These are phyloP conservation scores for Sarcophaga bullata DNA, from an alignment of 1,140 invertebrate genomes.

Conservation along the genomic window DNA sequence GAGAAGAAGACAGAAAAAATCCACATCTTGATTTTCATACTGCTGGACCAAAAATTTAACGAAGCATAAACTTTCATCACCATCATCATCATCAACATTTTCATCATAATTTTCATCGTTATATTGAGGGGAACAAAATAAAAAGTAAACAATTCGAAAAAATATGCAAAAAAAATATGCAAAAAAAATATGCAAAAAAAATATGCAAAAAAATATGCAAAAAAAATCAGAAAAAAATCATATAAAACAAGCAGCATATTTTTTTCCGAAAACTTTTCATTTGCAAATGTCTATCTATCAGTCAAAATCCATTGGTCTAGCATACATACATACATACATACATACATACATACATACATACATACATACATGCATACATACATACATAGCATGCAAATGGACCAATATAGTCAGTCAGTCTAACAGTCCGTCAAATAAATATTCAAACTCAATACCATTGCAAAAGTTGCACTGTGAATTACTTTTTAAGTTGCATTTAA, in stretches of 20 bases:
- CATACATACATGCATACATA: no score
- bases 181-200: no score
- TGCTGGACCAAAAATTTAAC: conserved; percentile 21
- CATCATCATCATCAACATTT: conserved; percentile 2
- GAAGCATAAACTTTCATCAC: conserved; percentile 14
- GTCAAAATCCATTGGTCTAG: no score
- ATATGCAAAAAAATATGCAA: no score
- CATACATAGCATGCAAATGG: background rate
- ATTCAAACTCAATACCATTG: no score
- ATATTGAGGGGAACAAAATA: background rate
- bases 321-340: no score
- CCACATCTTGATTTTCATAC: conserved; percentile 1
- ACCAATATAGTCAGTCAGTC: no score
- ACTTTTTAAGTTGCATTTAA: conserved; percentile 15
- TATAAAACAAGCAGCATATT: no score
- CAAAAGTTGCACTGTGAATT: background rate
- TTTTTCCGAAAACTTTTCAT: no score
- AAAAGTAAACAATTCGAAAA: conserved; percentile 11
- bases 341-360: no score
- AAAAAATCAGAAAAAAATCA: no score
- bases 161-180: background rate
- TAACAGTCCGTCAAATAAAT: background rate
- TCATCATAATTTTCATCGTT: background rate
- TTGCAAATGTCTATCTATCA: no score
- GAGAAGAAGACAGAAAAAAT: background rate